Conservation (phyloP, 2,888 invertebrate genomes). For the Reticulitermes lucifugus region DNA sequence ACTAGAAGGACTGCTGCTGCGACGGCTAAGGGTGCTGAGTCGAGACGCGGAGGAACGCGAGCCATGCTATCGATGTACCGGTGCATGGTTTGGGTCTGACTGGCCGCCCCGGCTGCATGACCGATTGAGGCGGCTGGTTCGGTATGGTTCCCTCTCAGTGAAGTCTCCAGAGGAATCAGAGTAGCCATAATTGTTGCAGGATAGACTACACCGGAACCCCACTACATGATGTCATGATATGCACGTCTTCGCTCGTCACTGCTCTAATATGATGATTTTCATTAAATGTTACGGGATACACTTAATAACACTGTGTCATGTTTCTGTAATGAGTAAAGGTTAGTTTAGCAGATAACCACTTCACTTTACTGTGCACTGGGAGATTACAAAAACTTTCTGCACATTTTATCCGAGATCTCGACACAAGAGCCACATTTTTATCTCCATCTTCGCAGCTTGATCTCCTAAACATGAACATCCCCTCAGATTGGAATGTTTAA, state of each 20-base stretch:
- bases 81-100: background rate
- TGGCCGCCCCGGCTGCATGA: background rate
- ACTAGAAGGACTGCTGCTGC: slow-evolving; percentile 66
- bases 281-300: background rate
- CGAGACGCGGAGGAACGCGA: background rate
- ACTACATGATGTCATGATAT: background rate
- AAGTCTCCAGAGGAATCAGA: slow-evolving; percentile 14
- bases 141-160: background rate
- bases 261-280: background rate
- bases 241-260: background rate
- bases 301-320: background rate
- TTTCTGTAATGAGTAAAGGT: background rate
- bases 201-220: background rate
- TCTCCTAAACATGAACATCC: background rate
- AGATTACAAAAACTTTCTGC: background rate
- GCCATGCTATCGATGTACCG: slow-evolving; percentile 17
- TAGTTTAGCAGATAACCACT: background rate
- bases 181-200: slow-evolving; percentile 1
- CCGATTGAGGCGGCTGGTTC: background rate
- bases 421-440: slow-evolving; percentile 9
- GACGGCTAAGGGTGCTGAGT: slow-evolving; percentile 59
- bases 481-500: background rate
- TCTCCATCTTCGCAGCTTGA: background rate
- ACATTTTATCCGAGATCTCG: background rate
- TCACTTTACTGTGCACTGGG: background rate